Evolutionary conservation across 2,888 invertebrate genomes (phyloP).

Genomic region (Erynnis tages): DNA sequence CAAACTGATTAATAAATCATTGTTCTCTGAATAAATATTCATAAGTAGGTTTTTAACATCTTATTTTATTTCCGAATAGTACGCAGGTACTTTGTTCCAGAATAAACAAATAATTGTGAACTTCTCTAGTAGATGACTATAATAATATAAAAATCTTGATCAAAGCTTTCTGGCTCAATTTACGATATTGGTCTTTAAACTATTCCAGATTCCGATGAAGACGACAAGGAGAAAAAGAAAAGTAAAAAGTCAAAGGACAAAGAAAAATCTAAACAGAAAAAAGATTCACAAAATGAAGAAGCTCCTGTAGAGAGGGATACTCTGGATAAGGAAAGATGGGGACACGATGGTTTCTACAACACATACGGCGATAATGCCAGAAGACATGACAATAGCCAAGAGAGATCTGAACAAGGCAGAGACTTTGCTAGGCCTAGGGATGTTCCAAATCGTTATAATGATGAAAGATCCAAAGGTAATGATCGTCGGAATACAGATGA

Average conservation of each 20-base stretch:
- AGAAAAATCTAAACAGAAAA: slow-evolving; percentile 44
- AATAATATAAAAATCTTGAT: too few relatives aligned
- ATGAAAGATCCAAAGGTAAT: slow-evolving; percentile 29
- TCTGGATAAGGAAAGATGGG: slow-evolving; percentile 57
- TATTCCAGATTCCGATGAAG: slow-evolving; percentile 54
- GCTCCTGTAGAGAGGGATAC: slow-evolving; percentile 31
- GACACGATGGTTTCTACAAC: slow-evolving; percentile 72
- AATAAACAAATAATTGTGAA: too few relatives aligned
- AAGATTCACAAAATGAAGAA: slow-evolving; percentile 33
- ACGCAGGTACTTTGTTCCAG: too few relatives aligned
- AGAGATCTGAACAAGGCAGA: slow-evolving; percentile 44
- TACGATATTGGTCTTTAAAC: too few relatives aligned
- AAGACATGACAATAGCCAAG: slow-evolving; percentile 46
- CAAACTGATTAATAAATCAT: too few relatives aligned
- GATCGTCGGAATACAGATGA: slow-evolving; percentile 31
- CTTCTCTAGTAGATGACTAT: too few relatives aligned
- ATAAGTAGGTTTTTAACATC: too few relatives aligned
- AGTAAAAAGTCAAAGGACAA: slow-evolving; percentile 49
- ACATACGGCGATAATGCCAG: slow-evolving; percentile 66
- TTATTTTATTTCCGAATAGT: too few relatives aligned
- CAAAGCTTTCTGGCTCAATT: too few relatives aligned
- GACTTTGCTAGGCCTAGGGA: slow-evolving; percentile 46
- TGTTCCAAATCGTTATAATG: slow-evolving; percentile 36
- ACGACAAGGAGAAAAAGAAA: slow-evolving; percentile 44
- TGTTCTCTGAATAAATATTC: too few relatives aligned